These are phyloP conservation scores for Chymomyza fuscimana DNA, from an alignment of 2,888 invertebrate genomes.

Conservation along the genomic window DNA sequence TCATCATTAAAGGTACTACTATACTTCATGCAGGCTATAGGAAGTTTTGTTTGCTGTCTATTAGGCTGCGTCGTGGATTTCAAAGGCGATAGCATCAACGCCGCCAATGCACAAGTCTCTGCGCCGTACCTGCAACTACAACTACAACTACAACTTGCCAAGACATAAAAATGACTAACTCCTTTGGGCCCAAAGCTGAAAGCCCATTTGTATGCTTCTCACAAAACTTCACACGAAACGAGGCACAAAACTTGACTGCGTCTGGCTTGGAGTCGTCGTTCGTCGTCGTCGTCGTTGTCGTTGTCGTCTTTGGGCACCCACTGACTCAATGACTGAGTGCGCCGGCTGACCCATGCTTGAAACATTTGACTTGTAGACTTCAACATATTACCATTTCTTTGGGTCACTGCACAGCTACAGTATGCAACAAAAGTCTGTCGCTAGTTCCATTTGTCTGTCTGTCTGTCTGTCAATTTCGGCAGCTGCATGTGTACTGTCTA, in stretches of 20 bases:
- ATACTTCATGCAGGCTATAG: slow-evolving; percentile 39
- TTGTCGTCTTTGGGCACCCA: slow-evolving; percentile 53
- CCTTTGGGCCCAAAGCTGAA: slow-evolving; percentile 60
- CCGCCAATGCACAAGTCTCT: slow-evolving; percentile 46
- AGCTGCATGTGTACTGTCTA: slow-evolving; percentile 61
- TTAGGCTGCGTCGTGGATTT: slow-evolving; percentile 68
- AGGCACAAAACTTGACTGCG: slow-evolving; percentile 7
- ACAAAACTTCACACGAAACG: slow-evolving; percentile 70
- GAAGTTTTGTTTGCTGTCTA: slow-evolving; percentile 45
- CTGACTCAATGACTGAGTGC: slow-evolving; percentile 75
- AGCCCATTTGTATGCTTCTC: slow-evolving; percentile 72
- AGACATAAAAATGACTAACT: slow-evolving; percentile 65
- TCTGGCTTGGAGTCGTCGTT: slow-evolving; percentile 18
- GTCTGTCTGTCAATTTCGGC: slow-evolving; percentile 55
- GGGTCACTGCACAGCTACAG: slow-evolving; percentile 67
- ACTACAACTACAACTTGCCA: slow-evolving; percentile 2
- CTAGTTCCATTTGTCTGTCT: not conserved
- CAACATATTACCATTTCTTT: slow-evolving; percentile 70
- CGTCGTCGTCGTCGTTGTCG: not conserved
- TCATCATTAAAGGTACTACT: slow-evolving; percentile 62
- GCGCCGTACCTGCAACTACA: slow-evolving; percentile 31
- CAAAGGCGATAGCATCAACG: slow-evolving; percentile 74
- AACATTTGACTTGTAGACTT: slow-evolving; percentile 12
- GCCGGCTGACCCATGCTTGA: slow-evolving; percentile 48
- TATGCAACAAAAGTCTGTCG: not conserved